Evolutionary conservation across 2,888 invertebrate species (phyloP).

Genomic region (Lingula anatina): DNA sequence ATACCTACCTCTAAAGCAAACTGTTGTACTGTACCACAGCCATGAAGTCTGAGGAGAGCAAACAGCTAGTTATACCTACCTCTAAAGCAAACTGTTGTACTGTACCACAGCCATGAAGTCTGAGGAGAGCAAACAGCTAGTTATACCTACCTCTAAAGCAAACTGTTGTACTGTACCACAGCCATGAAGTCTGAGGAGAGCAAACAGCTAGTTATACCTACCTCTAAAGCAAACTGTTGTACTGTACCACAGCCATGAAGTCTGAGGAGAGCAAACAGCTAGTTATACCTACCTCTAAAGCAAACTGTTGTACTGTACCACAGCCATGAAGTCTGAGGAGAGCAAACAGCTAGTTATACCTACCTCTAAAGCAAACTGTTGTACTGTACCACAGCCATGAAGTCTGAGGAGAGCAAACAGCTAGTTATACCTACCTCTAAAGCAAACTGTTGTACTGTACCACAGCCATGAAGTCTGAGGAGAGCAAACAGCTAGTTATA

Average conservation of each 20-base stretch:
- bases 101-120: constrained; percentile 58
- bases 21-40: constrained; percentile 63
- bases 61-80: constrained; percentile 66
- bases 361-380: constrained; percentile 71
- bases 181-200: constrained; percentile 63
- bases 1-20: constrained; percentile 66
- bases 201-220: constrained; percentile 66
- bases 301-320: constrained; percentile 65
- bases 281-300: constrained; percentile 65
- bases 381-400: constrained; percentile 61
- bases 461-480: constrained; percentile 61
- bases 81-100: constrained; percentile 75
- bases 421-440: constrained; percentile 59
- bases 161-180: constrained; percentile 65
- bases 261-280: constrained; percentile 75
- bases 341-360: constrained; percentile 67
- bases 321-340: constrained; percentile 64
- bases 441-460: constrained; percentile 67
- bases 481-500: constrained; percentile 66
- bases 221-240: constrained; percentile 73
- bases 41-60: constrained; percentile 64
- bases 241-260: constrained; percentile 60
- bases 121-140: constrained; percentile 76
- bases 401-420: constrained; percentile 75
- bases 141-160: constrained; percentile 64